A percentile compares a stretch with the other conserved stretches of the same genome.
Conservation (phyloP, 1,140 invertebrate genomes). For the Zaprionus davidi region DNA sequence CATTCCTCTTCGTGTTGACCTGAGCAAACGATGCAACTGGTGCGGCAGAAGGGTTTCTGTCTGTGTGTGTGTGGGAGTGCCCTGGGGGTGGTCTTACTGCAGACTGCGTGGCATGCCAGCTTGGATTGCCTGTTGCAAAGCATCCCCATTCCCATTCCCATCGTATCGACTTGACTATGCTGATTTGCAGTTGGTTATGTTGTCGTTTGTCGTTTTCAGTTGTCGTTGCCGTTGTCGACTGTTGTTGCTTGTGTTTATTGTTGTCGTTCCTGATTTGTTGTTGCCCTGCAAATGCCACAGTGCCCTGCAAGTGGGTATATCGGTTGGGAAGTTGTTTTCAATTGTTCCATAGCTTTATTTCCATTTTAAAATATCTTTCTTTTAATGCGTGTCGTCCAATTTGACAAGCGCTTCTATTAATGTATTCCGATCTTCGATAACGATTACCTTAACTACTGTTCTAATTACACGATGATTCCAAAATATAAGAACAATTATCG, state of each 20-base stretch:
- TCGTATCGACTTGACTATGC: slow-evolving; percentile 38
- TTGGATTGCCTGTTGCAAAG: slow-evolving; percentile 54
- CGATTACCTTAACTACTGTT: too few relatives aligned
- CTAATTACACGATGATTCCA: too few relatives aligned
- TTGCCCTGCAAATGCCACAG: background rate
- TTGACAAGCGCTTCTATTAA: too few relatives aligned
- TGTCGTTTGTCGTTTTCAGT: slow-evolving; percentile 15
- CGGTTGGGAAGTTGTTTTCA: background rate
- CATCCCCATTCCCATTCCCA: slow-evolving; percentile 39
- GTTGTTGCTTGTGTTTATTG: background rate
- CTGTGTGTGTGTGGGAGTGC: background rate
- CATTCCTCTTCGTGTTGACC: slow-evolving; percentile 24
- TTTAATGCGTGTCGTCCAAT: too few relatives aligned
- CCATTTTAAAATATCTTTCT: too few relatives aligned
- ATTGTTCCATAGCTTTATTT: too few relatives aligned
- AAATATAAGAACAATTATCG: too few relatives aligned
- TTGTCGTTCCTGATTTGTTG: slow-evolving; percentile 22
- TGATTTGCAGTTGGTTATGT: slow-evolving; percentile 51
- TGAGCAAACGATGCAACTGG: slow-evolving; percentile 55
- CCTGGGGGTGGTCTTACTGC: background rate
- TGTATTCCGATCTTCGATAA: too few relatives aligned
- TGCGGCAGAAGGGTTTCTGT: background rate
- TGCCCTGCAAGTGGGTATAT: background rate
- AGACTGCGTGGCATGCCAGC: slow-evolving; percentile 15
- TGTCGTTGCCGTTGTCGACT: background rate